These are phyloP conservation scores for Pogonomyrmex californicus DNA, from an alignment of 1,140 invertebrate genomes.

Conservation along the genomic window DNA sequence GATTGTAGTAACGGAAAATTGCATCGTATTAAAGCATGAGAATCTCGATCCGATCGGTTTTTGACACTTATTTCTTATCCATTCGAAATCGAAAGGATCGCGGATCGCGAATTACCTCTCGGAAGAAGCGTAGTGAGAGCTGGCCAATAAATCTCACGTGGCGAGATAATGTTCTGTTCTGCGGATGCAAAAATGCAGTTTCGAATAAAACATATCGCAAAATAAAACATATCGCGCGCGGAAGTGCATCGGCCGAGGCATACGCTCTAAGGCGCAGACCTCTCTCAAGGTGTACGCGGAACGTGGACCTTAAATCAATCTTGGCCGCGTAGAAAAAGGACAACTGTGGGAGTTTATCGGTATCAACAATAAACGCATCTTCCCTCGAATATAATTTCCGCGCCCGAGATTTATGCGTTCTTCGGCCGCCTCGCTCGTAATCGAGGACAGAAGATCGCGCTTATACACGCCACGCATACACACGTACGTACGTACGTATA, in stretches of 20 bases:
- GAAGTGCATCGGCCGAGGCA: constrained; percentile 21
- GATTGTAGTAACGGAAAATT: constrained; percentile 32
- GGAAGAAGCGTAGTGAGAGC: constrained; percentile 31
- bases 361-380: constrained; percentile 69
- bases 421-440: constrained; percentile 49
- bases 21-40: background rate
- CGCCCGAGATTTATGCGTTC: constrained; percentile 37
- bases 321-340: constrained; percentile 38
- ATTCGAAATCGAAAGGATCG: constrained; percentile 12
- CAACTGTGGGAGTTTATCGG: constrained; percentile 64
- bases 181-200: constrained; percentile 30
- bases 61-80: constrained; percentile 18
- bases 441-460: constrained; percentile 61
- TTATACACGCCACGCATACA: background rate
- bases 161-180: constrained; percentile 39
- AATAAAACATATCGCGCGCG: constrained; percentile 32
- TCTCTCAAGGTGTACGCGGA: background rate
- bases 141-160: constrained; percentile 32
- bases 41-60: background rate
- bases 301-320: constrained; percentile 56
- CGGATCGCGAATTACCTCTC: background rate
- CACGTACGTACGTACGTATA: background rate
- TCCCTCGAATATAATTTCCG: constrained; percentile 57
- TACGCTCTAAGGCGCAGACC: background rate
- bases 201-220: constrained; percentile 31